Conservation (phyloP, 2,888 invertebrate species). For the Limenitis camilla region DNA sequence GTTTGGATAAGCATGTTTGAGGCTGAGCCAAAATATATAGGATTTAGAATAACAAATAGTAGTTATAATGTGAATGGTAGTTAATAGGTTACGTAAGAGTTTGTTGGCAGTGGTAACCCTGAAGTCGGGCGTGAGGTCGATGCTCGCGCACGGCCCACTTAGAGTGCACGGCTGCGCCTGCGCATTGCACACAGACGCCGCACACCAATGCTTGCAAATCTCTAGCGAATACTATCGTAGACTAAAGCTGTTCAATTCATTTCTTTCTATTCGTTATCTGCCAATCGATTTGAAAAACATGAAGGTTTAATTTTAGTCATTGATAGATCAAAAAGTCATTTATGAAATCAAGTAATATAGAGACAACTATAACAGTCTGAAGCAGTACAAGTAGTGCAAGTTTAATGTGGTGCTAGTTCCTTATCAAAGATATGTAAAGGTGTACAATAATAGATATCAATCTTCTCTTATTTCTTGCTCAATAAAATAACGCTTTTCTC, state of each 20-base stretch:
- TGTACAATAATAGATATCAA: too few relatives aligned
- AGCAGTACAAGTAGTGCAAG: too few relatives aligned
- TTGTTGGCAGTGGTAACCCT: slow-evolving; percentile 52
- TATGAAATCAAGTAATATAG: too few relatives aligned
- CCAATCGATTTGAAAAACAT: slow-evolving; percentile 13
- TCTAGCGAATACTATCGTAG: slow-evolving; percentile 40
- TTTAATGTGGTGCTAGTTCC: too few relatives aligned
- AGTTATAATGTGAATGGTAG: slow-evolving; percentile 19
- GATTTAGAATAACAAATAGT: slow-evolving; percentile 9
- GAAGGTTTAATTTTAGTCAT: too few relatives aligned
- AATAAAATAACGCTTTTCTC: too few relatives aligned
- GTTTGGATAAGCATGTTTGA: slow-evolving; percentile 50
- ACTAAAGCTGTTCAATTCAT: slow-evolving; percentile 31
- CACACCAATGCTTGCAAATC: slow-evolving; percentile 59
- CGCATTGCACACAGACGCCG: too few relatives aligned
- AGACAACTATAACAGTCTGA: too few relatives aligned
- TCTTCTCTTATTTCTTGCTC: too few relatives aligned
- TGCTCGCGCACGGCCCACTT: slow-evolving; percentile 65
- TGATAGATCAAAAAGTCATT: too few relatives aligned
- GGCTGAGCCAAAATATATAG: slow-evolving; percentile 38
- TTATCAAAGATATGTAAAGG: too few relatives aligned
- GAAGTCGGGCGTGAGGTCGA: slow-evolving; percentile 68
- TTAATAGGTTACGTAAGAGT: slow-evolving; percentile 29
- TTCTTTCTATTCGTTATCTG: slow-evolving; percentile 25
- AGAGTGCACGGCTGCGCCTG: slow-evolving; percentile 50